Evolutionary conservation across 2,113 vertebrate species (phyloP).

Genomic region (Amphiprion ocellaris): DNA sequence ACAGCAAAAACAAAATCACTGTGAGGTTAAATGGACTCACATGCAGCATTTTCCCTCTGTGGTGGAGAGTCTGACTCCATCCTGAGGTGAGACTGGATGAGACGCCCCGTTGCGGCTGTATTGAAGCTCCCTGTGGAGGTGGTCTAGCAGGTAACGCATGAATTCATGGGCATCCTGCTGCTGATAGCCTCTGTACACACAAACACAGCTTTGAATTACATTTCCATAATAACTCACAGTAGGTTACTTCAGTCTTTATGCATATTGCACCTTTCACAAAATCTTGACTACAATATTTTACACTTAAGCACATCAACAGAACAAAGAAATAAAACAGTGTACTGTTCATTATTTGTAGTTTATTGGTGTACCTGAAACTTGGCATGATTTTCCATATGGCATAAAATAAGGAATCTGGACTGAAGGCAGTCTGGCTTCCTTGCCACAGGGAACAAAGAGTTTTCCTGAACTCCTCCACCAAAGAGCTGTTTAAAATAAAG

Average conservation of each 20-base stretch:
- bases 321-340: not conserved
- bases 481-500: conserved; percentile 85
- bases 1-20: not conserved
- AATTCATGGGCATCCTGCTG: conserved; percentile 99
- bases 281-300: not conserved
- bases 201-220: conserved; percentile 22
- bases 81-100: conserved; percentile 85
- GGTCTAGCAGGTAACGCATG: conserved; percentile 98
- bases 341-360: not conserved
- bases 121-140: conserved; percentile 98
- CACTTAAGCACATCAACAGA: not conserved
- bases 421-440: conserved; percentile 95
- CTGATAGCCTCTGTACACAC: conserved; percentile 92
- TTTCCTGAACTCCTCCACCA: conserved; percentile 99
- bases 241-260: not conserved
- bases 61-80: conserved; percentile 84
- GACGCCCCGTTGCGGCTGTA: conserved; percentile 90
- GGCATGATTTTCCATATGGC: conserved; percentile 99
- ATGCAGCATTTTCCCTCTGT: conserved; percentile 91
- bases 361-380: conserved; percentile 91
- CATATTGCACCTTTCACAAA: not conserved
- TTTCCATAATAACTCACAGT: not conserved
- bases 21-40: conserved; percentile 82
- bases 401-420: conserved; percentile 97
- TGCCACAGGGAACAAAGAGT: conserved; percentile 98